Evolutionary conservation across 1,140 invertebrate genomes (phyloP).

Genomic region (Drusus annulatus): DNA sequence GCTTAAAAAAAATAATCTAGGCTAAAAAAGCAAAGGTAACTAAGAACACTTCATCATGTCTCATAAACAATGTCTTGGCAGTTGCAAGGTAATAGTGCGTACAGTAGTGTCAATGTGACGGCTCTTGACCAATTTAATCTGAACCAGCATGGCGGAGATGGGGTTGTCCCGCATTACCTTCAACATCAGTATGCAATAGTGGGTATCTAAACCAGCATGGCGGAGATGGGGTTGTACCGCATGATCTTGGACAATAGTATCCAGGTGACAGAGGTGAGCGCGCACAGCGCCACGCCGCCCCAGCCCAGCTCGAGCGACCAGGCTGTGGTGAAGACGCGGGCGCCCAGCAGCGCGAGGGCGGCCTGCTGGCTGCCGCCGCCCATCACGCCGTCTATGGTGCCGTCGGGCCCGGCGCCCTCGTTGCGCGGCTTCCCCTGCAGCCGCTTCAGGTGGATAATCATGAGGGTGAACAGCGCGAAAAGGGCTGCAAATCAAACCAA

Average conservation of each 20-base stretch:
- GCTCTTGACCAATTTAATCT: conserved; percentile 90
- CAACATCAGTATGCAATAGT: no score
- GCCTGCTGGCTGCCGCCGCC: conserved; percentile 71
- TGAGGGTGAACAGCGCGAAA: conserved; percentile 90
- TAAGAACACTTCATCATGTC: neutral
- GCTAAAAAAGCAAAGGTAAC: conserved; percentile 82
- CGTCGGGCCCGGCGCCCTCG: conserved; percentile 70
- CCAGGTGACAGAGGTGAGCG: conserved; percentile 86
- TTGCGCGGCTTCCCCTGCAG: conserved; percentile 77
- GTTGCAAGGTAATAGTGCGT: no score
- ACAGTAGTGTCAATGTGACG: no score
- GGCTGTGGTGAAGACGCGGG: conserved; percentile 82
- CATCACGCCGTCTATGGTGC: conserved; percentile 80
- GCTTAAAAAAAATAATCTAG: conserved; percentile 62
- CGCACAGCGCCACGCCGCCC: conserved; percentile 84
- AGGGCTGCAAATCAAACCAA: conserved; percentile 75
- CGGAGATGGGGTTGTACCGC: conserved; percentile 87
- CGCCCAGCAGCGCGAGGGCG: conserved; percentile 70
- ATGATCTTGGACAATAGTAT: conserved; percentile 91
- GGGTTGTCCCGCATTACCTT: conserved; percentile 85
- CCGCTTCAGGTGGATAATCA: conserved; percentile 92
- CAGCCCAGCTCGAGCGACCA: conserved; percentile 89
- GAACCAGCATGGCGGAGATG: conserved; percentile 83
- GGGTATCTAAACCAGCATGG: conserved; percentile 78
- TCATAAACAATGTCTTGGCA: no score